A percentile compares a stretch with the other conserved stretches of the same genome.
These are phyloP conservation scores for Macrobrachium rosenbergii DNA, from an alignment of 1,140 invertebrate genomes.

Conservation along the genomic window DNA sequence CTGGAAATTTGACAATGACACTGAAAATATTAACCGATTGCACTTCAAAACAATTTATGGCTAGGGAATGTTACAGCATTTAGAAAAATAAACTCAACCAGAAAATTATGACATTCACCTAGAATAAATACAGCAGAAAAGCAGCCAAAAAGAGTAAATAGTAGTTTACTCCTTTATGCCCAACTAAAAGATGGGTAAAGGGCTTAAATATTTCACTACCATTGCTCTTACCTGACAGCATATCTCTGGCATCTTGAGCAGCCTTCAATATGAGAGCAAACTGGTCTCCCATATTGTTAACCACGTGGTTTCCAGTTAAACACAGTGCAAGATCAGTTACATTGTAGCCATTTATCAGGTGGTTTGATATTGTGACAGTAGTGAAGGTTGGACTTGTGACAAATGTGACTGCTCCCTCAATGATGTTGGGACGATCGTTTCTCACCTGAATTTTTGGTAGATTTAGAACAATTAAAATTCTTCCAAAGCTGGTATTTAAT, in stretches of 20 bases:
- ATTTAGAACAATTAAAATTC: not conserved
- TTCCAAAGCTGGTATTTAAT: too few species aligned
- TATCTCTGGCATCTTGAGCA: not conserved
- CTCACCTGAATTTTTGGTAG: not conserved
- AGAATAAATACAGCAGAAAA: not conserved
- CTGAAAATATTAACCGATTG: too few species aligned
- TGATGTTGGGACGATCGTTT: not conserved
- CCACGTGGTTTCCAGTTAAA: conserved; percentile 20
- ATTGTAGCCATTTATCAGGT: conserved; percentile 31
- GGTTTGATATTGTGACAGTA: not conserved
- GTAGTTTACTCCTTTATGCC: too few species aligned
- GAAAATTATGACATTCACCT: not conserved
- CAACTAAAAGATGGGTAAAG: too few species aligned
- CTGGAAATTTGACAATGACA: too few species aligned
- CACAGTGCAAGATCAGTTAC: conserved; percentile 4
- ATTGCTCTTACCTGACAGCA: not conserved
- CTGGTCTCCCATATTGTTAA: conserved; percentile 19
- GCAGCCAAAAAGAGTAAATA: not conserved
- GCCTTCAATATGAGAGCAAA: not conserved
- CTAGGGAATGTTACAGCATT: not conserved
- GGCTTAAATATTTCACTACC: not conserved
- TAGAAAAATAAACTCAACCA: not conserved
- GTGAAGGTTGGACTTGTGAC: not conserved
- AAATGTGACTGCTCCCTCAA: not conserved
- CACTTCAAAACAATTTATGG: too few species aligned